Conservation (phyloP, 2,113 vertebrate genomes). For the Coregonus clupeaformis region DNA sequence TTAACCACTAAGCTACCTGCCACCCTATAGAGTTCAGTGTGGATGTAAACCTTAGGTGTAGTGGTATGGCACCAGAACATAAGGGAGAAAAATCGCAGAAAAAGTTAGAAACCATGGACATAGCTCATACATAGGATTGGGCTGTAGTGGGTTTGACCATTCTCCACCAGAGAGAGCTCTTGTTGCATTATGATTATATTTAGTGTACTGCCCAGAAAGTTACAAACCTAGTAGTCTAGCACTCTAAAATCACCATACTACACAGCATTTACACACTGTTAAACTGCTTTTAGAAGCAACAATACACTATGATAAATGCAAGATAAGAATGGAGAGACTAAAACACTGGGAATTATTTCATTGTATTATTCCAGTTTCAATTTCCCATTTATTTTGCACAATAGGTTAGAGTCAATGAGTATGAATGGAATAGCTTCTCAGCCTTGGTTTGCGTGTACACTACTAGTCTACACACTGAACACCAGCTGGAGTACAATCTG, state of each 20-base stretch:
- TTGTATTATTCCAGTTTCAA: conserved; percentile 73
- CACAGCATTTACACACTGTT: too few species aligned
- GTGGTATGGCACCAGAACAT: too few species aligned
- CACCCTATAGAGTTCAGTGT: too few species aligned
- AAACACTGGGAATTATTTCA: neutral
- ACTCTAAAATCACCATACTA: neutral
- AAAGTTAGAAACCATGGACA: too few species aligned
- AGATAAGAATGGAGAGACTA: conserved; percentile 13
- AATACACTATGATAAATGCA: neutral
- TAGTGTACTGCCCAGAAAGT: too few species aligned
- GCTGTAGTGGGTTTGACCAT: neutral
- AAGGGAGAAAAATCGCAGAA: too few species aligned
- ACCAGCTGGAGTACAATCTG: conserved; percentile 45
- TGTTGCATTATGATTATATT: conserved; percentile 3
- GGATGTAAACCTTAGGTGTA: too few species aligned
- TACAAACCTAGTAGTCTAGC: too few species aligned
- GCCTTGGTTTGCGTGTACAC: conserved; percentile 20
- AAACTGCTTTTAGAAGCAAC: neutral
- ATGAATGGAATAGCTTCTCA: conserved; percentile 38
- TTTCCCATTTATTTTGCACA: conserved; percentile 65
- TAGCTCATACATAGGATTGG: too few species aligned
- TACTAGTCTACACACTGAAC: conserved; percentile 19
- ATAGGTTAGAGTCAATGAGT: conserved; percentile 53
- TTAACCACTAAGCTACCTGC: too few species aligned
- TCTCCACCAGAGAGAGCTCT: conserved; percentile 62